Evolutionary conservation across 2,113 vertebrate genomes (phyloP), one percentile per base, ranked within the genome.

Genomic region (Nettapus auritus): DNA sequence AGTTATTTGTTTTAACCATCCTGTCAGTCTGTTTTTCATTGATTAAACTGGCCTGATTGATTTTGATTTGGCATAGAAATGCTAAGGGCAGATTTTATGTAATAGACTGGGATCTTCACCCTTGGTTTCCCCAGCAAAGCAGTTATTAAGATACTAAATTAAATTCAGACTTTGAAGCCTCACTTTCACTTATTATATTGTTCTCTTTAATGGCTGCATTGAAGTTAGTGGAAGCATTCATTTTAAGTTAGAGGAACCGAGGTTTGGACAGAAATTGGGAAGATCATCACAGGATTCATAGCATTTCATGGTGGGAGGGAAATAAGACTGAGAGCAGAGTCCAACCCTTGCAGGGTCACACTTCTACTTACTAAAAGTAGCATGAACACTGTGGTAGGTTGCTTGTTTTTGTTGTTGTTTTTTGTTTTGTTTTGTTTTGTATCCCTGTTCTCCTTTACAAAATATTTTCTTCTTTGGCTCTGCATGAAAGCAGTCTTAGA

Each of bases 131-230:
- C 69, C 20, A 68, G 77, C 25, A 84, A 86, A 66, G 31, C 25
- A n/a, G 69, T 92, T 89, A 93, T 94, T 96, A 82, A 62, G 36
- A 52, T 42, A 84, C 42, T 95, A 92, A 82, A 93, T 92, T 71
- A 90, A 90, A 84, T 64, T 46, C 6, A 52, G 86, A 34, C 42
- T 79, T 85, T n/a, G 42, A 82, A 92, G 69, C 63, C 62, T 75
- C 81, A 46, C 11, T 25, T 96, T 90, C 90, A 33, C 56, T 94
- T 86, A 76, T 93, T 88, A 59, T 40, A 53, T 71, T 90, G 52
- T 8, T 68, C 42, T 70, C 26, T 93, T 7, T 86, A 93, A 90
- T 71, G 52, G 34, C 40, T 84, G 16, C 0, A 0, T 7, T 90
- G 74, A 86, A 75, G 52, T 64, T 59, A 90, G 33, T 46, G 59